Percentiles rank a stretch among this genome's conserved stretches.
Conservation (phyloP, 23 tunicate species). For the Styela plicata region DNA sequence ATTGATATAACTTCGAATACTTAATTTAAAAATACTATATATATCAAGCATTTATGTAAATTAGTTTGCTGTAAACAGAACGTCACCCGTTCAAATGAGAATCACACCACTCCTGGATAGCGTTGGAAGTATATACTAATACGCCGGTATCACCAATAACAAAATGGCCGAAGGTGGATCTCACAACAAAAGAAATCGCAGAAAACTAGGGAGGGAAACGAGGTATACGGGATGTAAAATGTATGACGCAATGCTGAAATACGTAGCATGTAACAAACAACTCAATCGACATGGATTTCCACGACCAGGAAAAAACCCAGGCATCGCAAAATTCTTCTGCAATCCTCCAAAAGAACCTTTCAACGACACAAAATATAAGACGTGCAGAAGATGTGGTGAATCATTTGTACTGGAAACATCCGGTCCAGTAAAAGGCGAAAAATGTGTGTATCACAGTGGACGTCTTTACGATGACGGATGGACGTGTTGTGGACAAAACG, state of each 20-base stretch:
- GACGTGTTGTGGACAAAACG: conserved; percentile 50
- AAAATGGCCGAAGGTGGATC: neutral
- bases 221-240: conserved; percentile 32
- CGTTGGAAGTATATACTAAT: too few species aligned
- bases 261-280: conserved; percentile 51
- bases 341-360: conserved; percentile 13
- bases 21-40: too few species aligned
- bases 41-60: too few species aligned
- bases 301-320: conserved; percentile 42
- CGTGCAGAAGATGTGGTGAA: conserved; percentile 61
- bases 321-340: conserved; percentile 34
- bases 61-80: too few species aligned
- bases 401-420: conserved; percentile 42
- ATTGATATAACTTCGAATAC: too few species aligned
- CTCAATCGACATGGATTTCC: conserved; percentile 65
- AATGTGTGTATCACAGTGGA: conserved; percentile 71
- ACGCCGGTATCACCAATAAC: too few species aligned
- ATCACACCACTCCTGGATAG: too few species aligned
- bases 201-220: neutral
- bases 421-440: conserved; percentile 30
- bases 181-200: neutral
- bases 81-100: too few species aligned
- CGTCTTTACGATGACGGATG: conserved; percentile 53
- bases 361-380: conserved; percentile 41
- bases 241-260: conserved; percentile 55